Base-by-base conservation (phyloP, 2,888 invertebrate species). In the Pammene aurita region DNA sequence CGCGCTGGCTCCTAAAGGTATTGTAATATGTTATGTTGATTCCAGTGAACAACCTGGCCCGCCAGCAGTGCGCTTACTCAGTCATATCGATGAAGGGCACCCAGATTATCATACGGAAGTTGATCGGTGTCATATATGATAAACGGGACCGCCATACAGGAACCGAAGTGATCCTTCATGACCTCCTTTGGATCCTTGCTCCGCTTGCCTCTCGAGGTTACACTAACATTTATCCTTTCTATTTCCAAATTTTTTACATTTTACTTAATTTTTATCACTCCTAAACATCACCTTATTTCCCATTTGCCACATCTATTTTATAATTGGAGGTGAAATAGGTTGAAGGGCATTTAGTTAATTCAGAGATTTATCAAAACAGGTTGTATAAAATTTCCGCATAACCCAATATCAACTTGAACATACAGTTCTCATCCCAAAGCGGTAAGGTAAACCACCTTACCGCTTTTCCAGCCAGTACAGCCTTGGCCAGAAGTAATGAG, bases 1-100 rank as follows among this genome's bases (percentile, higher is more conserved):
- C 80, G 93, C 94, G 76, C 85, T 94, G 72, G 90, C 93, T 26
- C 90, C 93, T 46, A 91, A 87, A 93, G 94, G 94, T 93, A 88
- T 75, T 77, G 57, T 78, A 75, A 81, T 58, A 13, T 66, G 48
- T 61, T 71, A 67, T 73, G 61, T 75, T 82, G 76, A 71, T 90
- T 92, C 67, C 87, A 93, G 94, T 87, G 64, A 92, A 90, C 83
- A 93, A 92, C 82, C 77, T 81, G 71, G 74, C 82, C 57, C 80
- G 93, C 63, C 89, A 88, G 75, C 83, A 88, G 71, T 93, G 93
- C 73, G 86, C 94, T 62, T 87, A 87, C 74, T 92, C 93, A 77
- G 85, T 94, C 78, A 89, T 88, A 74, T 72, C 80, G 66, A 77
- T 86, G 65, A 94, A 94, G 77, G 93, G 93, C 73, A 93, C 94